Base-by-base conservation (phyloP, 2,888 invertebrate genomes). In the Petrolisthes cinctipes region DNA sequence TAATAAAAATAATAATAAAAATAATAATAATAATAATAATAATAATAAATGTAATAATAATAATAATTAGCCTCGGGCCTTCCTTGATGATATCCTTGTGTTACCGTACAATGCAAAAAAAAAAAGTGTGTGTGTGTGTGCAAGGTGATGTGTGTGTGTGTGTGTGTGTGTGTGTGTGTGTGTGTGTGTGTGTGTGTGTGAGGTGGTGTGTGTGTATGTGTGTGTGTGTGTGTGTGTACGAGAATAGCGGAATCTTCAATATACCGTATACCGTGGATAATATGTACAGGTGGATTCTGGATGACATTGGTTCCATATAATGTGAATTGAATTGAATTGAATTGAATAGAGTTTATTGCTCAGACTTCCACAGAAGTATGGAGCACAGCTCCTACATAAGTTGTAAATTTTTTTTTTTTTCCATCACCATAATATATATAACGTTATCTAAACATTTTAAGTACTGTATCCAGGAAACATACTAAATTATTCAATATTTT, bases 111-210 rank as follows among this genome's bases (percentile, higher is more conserved):
- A 1, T 61, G 17, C 1, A 17, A 61, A 61, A 9, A 0, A 61
- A 61, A 61, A 9, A 20, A 17, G 4, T 4, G 73, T 23, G 73
- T 73, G 23, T 4, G 73, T 73, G 23, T 73, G 73, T 73, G 73
- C n/a, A n/a, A 11, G 23, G 6, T 7, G 6, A n/a, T 73, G 23
- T 73, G 73, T 78, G 23, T 51, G 78, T 78, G 78, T 78, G 78
- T 78, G 78, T 78, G 78, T 78, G 78, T 78, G 78, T 78, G 78
- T 78, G 78, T 78, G 78, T 78, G 78, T 78, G 78, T 78, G 78
- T 78, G 78, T 78, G 78, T 78, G 78, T 78, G 78, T 78, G 78
- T 78, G 78, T 78, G 78, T 78, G 78, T 78, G 78, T 78, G 78
- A 37, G 53, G 14, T 23, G 5, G 20, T 78, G 53, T 23, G 78